Percentiles rank a stretch among this genome's conserved stretches.
Conservation (phyloP, 2,888 invertebrate species). For the Adelphocoris suturalis region DNA sequence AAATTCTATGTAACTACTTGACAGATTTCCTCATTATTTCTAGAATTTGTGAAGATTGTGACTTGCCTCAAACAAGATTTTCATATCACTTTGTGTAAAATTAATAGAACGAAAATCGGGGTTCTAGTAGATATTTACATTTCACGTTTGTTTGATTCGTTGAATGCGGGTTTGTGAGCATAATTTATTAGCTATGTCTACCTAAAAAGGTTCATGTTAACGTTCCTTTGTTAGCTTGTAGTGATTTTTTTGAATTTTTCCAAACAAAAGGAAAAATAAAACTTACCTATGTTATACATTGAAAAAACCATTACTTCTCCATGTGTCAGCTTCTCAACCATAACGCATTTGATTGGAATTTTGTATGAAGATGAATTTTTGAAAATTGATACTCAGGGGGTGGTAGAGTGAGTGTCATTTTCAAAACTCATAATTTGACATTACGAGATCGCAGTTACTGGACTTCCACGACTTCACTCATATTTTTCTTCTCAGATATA, state of each 20-base stretch:
- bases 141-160: neutral
- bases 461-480: neutral
- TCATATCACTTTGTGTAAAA: neutral
- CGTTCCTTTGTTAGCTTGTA: conserved; percentile 21
- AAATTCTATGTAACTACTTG: conserved; percentile 14
- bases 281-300: conserved; percentile 52
- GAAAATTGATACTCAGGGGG: neutral
- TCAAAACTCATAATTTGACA: neutral
- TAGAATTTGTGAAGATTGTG: conserved; percentile 1
- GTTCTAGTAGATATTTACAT: neutral
- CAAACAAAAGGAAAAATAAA: conserved; percentile 21
- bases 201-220: conserved; percentile 14
- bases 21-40: neutral
- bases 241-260: neutral
- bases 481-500: neutral
- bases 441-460: neutral
- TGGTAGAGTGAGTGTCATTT: neutral
- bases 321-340: conserved; percentile 22
- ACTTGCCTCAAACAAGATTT: neutral
- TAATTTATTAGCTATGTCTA: neutral
- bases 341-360: neutral
- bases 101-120: conserved; percentile 1
- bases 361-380: neutral
- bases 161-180: neutral
- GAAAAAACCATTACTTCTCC: conserved; percentile 51